Conservation (phyloP, 37 sponge, comb jelly and placozoan species). For the Chondrosia reniformis region DNA sequence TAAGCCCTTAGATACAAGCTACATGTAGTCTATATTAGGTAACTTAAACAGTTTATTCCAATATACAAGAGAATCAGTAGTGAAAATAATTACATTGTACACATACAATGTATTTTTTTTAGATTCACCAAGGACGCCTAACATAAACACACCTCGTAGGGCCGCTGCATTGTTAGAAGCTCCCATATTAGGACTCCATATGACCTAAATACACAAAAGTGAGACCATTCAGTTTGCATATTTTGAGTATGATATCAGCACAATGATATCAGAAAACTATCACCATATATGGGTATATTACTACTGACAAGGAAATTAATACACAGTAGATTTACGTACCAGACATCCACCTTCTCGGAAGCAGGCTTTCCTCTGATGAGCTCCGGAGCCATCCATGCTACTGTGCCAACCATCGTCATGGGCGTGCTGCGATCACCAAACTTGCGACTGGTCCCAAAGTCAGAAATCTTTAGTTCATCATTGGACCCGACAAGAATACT, state of each 20-base stretch:
- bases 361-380: constrained; percentile 70
- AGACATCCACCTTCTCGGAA: constrained; percentile 87
- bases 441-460: constrained; percentile 71
- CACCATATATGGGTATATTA: too few species aligned
- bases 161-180: constrained; percentile 68
- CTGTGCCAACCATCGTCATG: constrained; percentile 86
- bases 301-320: too few species aligned
- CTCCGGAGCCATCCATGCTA: constrained; percentile 92
- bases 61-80: too few species aligned
- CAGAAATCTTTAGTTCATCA: constrained; percentile 71
- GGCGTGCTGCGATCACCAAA: constrained; percentile 74
- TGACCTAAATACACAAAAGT: too few species aligned
- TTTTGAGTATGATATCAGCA: too few species aligned
- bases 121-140: not conserved
- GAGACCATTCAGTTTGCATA: too few species aligned
- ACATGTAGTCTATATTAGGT: too few species aligned
- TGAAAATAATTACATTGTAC: too few species aligned
- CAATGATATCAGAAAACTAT: too few species aligned
- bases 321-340: constrained; percentile 46
- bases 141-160: constrained; percentile 58
- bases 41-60: too few species aligned
- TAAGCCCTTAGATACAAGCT: too few species aligned
- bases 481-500: constrained; percentile 68
- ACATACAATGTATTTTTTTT: not conserved
- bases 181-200: constrained; percentile 88